phyloP scores from a whole-genome alignment of 2,797 vertebrate genomes.

The Nannoperca australis region DNA sequence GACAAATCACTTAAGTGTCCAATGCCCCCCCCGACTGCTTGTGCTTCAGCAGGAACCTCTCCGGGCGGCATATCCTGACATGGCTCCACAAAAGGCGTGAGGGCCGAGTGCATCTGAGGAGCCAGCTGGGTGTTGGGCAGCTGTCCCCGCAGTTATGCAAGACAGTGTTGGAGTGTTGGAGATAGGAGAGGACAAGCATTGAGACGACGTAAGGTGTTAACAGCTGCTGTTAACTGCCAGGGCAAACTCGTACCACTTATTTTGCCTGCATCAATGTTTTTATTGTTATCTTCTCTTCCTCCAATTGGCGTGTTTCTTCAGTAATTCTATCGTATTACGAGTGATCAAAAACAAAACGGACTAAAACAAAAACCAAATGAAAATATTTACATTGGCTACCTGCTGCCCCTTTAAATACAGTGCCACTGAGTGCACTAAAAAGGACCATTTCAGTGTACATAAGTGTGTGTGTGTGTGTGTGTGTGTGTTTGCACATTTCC shows the following conservation, averaged over 20 bases:
- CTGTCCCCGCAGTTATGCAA: slow-evolving; percentile 70
- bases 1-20: slow-evolving; percentile 15
- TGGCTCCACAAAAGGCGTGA: slow-evolving; percentile 31
- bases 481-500: slow-evolving; percentile 38
- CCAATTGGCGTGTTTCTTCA: background rate
- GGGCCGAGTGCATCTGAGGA: slow-evolving; percentile 51
- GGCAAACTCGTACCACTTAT: slow-evolving; percentile 21
- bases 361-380: background rate
- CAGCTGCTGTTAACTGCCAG: slow-evolving; percentile 49
- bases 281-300: background rate
- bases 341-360: background rate
- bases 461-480: slow-evolving; percentile 31
- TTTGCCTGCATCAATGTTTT: slow-evolving; percentile 7
- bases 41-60: slow-evolving; percentile 9
- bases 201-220: slow-evolving; percentile 34
- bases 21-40: slow-evolving; percentile 7
- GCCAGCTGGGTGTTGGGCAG: slow-evolving; percentile 70
- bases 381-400: slow-evolving; percentile 1
- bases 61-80: slow-evolving; percentile 29
- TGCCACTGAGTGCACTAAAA: slow-evolving; percentile 36
- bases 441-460: slow-evolving; percentile 34
- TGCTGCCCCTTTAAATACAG: slow-evolving; percentile 41
- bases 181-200: slow-evolving; percentile 30
- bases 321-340: background rate
- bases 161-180: slow-evolving; percentile 42